Percentiles rank a stretch among this genome's conserved stretches.
phyloP scores from a whole-genome alignment of 1,140 invertebrate genomes.

The Macrotrachela quadricornifera region DNA sequence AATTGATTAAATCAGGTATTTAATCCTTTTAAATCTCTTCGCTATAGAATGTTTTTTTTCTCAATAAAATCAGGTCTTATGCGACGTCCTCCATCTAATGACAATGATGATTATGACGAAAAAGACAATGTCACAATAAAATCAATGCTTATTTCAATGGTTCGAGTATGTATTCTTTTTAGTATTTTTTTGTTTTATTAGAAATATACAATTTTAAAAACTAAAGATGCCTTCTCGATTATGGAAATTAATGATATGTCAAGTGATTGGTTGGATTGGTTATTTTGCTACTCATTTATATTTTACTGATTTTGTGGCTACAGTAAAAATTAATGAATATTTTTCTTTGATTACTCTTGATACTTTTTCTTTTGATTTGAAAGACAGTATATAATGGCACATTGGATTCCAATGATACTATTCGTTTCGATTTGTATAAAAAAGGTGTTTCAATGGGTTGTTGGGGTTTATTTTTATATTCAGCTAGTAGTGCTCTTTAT shows the following conservation, averaged over 20 bases:
- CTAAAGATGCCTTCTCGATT: background rate
- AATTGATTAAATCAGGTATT: too few species aligned
- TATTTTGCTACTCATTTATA: slow-evolving; percentile 5
- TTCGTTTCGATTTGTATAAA: slow-evolving; percentile 25
- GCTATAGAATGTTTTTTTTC: too few species aligned
- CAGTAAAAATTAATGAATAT: background rate
- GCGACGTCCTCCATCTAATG: too few species aligned
- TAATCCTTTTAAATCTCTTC: too few species aligned
- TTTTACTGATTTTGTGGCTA: slow-evolving; percentile 4
- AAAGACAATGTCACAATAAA: too few species aligned
- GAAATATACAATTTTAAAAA: too few species aligned
- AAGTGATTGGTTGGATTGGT: slow-evolving; percentile 4
- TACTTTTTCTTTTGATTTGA: background rate
- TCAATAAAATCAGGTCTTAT: too few species aligned
- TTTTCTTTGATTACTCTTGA: background rate
- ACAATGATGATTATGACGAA: too few species aligned
- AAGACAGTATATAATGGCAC: slow-evolving; percentile 33
- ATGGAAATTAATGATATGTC: background rate
- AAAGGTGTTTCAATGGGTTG: slow-evolving; percentile 35
- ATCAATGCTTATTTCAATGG: too few species aligned
- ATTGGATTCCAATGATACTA: slow-evolving; percentile 21
- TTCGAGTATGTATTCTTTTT: too few species aligned
- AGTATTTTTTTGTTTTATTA: too few species aligned
- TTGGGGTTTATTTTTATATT: slow-evolving; percentile 33
- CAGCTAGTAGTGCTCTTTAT: slow-evolving; percentile 29